phyloP scores from a whole-genome alignment of 2,888 invertebrate species.

The Thera obeliscata region DNA sequence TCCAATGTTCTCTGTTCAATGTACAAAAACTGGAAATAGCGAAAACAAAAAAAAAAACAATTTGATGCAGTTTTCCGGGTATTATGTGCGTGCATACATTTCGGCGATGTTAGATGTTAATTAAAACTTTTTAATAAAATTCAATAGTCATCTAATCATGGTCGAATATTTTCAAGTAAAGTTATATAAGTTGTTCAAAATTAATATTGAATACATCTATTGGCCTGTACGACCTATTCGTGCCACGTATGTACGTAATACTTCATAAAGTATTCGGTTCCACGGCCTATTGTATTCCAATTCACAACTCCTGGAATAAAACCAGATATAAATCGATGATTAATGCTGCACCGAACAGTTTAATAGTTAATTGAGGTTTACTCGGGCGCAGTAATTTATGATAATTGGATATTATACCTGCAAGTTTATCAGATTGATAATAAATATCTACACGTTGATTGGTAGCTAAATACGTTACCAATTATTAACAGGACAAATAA shows the following conservation, averaged over 20 bases:
- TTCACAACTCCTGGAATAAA: slow-evolving; percentile 19
- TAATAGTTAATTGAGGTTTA: slow-evolving; percentile 30
- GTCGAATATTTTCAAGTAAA: no score
- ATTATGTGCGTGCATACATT: no score
- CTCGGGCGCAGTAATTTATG: slow-evolving; percentile 23
- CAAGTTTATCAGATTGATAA: slow-evolving; percentile 21
- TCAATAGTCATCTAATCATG: no score
- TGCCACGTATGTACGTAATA: background rate
- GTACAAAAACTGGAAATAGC: no score
- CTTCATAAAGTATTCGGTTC: background rate
- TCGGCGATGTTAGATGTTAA: no score
- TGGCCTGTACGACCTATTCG: background rate
- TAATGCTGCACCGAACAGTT: slow-evolving; percentile 19
- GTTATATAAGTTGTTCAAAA: no score
- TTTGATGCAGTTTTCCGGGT: no score
- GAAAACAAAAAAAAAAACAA: no score
- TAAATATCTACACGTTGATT: slow-evolving; percentile 16
- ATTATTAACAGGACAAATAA: background rate
- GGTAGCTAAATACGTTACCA: slow-evolving; percentile 6
- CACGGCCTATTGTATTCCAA: background rate
- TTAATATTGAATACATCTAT: no score
- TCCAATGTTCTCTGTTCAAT: no score
- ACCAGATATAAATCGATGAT: slow-evolving; percentile 27
- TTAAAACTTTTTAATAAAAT: no score
- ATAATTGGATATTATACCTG: slow-evolving; percentile 25